A percentile compares a stretch with the other conserved stretches of the same genome.
Evolutionary conservation across 2,113 vertebrate genomes (phyloP).

Genomic region (Elachura formosa): DNA sequence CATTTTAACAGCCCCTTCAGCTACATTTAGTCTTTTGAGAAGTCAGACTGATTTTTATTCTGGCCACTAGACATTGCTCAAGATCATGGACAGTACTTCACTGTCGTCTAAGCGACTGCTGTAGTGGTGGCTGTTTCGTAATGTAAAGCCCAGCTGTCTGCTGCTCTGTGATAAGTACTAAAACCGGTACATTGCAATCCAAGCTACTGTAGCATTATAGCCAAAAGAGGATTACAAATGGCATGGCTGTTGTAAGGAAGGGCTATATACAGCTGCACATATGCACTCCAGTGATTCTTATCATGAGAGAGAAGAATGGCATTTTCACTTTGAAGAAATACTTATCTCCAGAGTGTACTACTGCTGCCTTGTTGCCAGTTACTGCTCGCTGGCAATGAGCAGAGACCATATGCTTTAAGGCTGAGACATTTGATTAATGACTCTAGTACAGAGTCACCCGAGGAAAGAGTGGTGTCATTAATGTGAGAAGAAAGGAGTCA

Average conservation of each 20-base stretch:
- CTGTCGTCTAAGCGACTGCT: background rate
- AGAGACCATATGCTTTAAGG: background rate
- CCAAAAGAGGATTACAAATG: conserved; percentile 1
- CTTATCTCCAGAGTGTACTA: background rate
- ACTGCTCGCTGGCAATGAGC: background rate
- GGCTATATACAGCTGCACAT: background rate
- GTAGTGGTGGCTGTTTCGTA: background rate
- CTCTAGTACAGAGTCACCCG: background rate
- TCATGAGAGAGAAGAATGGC: background rate
- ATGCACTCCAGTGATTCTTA: background rate
- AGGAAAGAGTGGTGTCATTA: background rate
- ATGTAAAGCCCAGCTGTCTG: conserved; percentile 13
- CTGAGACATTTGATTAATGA: background rate
- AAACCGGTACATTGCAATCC: background rate
- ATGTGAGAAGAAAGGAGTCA: background rate
- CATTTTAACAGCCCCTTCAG: background rate
- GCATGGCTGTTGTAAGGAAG: background rate
- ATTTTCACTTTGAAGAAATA: conserved; percentile 26
- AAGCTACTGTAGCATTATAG: background rate
- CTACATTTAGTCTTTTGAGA: background rate
- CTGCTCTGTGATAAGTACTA: conserved; percentile 24
- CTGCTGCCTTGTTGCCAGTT: background rate
- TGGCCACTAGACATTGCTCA: background rate
- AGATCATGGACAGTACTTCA: background rate
- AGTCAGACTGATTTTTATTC: conserved; percentile 8